Evolutionary conservation across 1,140 invertebrate genomes (phyloP).

Genomic region (Camponotus pennsylvanicus): DNA sequence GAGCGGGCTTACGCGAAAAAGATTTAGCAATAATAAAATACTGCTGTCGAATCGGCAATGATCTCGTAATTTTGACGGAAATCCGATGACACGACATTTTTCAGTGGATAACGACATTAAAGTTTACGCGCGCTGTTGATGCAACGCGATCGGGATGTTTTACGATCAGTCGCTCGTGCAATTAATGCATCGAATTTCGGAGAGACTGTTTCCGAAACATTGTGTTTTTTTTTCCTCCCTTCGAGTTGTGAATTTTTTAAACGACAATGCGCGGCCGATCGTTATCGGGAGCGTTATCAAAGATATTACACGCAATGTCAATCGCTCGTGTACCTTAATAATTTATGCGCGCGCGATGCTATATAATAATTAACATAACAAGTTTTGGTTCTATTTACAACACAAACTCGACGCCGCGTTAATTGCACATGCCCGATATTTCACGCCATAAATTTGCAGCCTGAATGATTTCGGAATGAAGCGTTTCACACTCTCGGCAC

Average conservation of each 20-base stretch:
- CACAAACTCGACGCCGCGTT: slow-evolving; percentile 44
- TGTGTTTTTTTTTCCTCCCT: neutral
- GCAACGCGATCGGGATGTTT: neutral
- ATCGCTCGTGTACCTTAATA: slow-evolving; percentile 18
- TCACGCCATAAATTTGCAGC: slow-evolving; percentile 54
- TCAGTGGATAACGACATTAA: slow-evolving; percentile 39
- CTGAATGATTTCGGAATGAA: slow-evolving; percentile 50
- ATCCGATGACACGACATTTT: slow-evolving; percentile 44
- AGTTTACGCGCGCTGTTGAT: slow-evolving; percentile 17
- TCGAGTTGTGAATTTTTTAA: neutral
- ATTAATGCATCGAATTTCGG: neutral
- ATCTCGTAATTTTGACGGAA: slow-evolving; percentile 42
- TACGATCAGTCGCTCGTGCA: slow-evolving; percentile 4
- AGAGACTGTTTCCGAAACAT: neutral
- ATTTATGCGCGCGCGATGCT: slow-evolving; percentile 41
- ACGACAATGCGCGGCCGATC: neutral
- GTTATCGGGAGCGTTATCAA: too few relatives aligned
- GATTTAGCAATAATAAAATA: slow-evolving; percentile 54
- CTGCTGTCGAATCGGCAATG: slow-evolving; percentile 2
- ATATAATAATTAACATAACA: slow-evolving; percentile 59
- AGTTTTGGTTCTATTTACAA: slow-evolving; percentile 57
- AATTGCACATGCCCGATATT: slow-evolving; percentile 58
- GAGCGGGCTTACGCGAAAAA: slow-evolving; percentile 38
- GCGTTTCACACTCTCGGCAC: slow-evolving; percentile 51
- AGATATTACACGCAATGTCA: neutral